These are phyloP conservation scores for Galaxias olidus DNA, from an alignment of 2,797 vertebrate genomes.

Conservation along the genomic window DNA sequence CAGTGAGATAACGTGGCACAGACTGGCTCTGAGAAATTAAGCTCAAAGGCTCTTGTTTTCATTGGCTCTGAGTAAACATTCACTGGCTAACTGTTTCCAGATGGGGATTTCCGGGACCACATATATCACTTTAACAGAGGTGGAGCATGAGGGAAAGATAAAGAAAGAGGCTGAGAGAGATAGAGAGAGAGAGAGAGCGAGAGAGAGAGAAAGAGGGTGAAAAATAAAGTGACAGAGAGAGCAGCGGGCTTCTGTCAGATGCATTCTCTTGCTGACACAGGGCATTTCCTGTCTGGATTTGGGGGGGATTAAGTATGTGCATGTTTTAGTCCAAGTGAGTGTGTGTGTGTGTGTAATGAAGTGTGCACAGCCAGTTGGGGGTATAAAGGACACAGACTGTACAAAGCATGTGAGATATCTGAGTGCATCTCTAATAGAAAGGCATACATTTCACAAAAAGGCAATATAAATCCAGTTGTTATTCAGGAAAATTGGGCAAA, in stretches of 20 bases:
- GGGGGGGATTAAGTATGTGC: background rate
- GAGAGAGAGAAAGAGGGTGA: background rate
- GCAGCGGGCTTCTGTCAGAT: conserved; percentile 18
- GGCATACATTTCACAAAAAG: no score
- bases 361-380: background rate
- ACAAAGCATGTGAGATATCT: background rate
- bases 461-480: no score
- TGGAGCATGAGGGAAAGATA: conserved; percentile 15
- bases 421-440: background rate
- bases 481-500: no score
- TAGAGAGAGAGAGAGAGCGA: background rate
- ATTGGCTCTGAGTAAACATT: conserved; percentile 55
- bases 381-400: background rate
- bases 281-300: conserved; percentile 29
- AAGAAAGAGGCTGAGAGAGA: background rate
- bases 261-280: conserved; percentile 32
- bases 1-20: conserved; percentile 9
- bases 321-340: background rate
- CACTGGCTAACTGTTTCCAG: conserved; percentile 67
- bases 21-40: conserved; percentile 34
- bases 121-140: conserved; percentile 50
- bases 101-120: conserved; percentile 58
- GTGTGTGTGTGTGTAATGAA: background rate
- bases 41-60: conserved; percentile 45
- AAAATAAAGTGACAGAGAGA: conserved; percentile 14